phyloP scores from a whole-genome alignment of 1,140 invertebrate species.

The Homalodisca vitripennis region DNA sequence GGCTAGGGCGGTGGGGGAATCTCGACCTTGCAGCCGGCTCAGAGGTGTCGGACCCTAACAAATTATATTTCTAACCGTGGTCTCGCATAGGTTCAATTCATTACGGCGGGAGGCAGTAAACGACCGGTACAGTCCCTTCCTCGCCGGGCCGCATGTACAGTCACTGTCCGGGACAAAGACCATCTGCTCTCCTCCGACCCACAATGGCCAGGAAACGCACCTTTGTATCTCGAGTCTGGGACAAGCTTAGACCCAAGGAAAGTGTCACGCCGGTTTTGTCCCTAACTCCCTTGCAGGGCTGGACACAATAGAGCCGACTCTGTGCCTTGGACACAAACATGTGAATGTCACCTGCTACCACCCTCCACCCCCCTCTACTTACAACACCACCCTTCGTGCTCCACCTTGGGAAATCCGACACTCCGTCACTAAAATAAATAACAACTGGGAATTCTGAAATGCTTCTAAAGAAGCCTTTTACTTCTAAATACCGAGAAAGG shows the following conservation, averaged over 20 bases:
- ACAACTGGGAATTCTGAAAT: too few species aligned
- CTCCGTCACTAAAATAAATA: too few species aligned
- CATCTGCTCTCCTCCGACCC: too few species aligned
- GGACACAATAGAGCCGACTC: background rate
- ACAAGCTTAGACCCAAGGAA: background rate
- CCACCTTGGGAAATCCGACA: too few species aligned
- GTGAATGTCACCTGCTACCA: background rate
- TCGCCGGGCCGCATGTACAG: background rate
- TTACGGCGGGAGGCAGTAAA: conserved; percentile 13
- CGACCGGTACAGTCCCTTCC: conserved; percentile 1
- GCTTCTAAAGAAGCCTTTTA: too few species aligned
- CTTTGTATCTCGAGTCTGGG: background rate
- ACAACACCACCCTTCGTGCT: too few species aligned
- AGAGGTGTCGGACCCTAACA: conserved; percentile 25
- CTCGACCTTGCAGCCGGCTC: background rate
- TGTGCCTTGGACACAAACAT: background rate
- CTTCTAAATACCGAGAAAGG: too few species aligned
- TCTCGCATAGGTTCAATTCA: conserved; percentile 21
- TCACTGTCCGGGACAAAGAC: background rate
- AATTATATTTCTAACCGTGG: conserved; percentile 24
- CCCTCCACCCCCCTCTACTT: too few species aligned
- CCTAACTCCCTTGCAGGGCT: background rate
- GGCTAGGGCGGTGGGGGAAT: conserved; percentile 3
- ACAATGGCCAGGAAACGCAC: too few species aligned
- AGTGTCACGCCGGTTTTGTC: background rate